A percentile compares a stretch with the other conserved stretches of the same genome.
phyloP scores from a whole-genome alignment of 2,113 vertebrate genomes.

The Bubo bubo region DNA sequence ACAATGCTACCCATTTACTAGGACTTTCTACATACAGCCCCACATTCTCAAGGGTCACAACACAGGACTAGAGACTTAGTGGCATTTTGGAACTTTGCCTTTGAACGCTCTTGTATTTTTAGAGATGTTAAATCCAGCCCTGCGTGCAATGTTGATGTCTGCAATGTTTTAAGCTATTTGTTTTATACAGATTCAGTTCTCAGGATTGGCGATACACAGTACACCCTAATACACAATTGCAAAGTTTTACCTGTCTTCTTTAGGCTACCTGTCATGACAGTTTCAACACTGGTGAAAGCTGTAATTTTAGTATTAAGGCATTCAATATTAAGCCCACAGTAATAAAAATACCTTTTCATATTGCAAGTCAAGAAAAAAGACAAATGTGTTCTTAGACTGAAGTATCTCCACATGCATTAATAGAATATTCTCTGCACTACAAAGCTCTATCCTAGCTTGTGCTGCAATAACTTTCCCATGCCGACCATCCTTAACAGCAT shows the following conservation, averaged over 20 bases:
- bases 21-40: not conserved
- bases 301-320: not conserved
- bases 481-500: not conserved
- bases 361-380: not conserved
- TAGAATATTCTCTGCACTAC: not conserved
- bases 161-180: not conserved
- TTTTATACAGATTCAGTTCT: not conserved
- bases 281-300: not conserved
- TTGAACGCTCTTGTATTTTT: not conserved
- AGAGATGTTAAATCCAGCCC: conserved; percentile 1
- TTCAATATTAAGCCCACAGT: not conserved
- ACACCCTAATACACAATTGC: not conserved
- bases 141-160: not conserved
- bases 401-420: not conserved
- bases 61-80: not conserved
- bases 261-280: not conserved
- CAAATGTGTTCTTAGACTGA: not conserved
- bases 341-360: conserved; percentile 13
- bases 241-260: not conserved
- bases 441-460: not conserved
- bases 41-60: not conserved
- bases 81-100: conserved; percentile 25
- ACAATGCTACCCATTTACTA: not conserved
- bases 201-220: not conserved
- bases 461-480: not conserved